A percentile compares a stretch with the other conserved stretches of the same genome.
Evolutionary conservation across 2,113 vertebrate species (phyloP).

Genomic region (Sinocyclocheilus grahami): DNA sequence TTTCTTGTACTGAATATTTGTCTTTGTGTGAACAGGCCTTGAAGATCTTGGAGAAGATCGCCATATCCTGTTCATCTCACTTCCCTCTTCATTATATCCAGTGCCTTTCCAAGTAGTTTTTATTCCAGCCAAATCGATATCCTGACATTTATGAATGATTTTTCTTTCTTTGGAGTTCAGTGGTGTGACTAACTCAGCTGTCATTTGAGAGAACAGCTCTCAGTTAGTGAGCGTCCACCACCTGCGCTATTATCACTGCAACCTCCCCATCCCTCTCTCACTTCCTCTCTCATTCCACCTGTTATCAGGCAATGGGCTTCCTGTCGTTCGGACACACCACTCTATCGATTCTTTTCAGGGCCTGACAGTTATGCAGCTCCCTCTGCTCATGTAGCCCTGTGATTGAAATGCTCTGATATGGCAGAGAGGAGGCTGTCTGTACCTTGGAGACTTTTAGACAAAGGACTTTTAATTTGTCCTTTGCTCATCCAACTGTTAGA

Average conservation of each 20-base stretch:
- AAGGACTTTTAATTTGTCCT: slow-evolving; percentile 14
- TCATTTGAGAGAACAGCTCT: slow-evolving; percentile 51
- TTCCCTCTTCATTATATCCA: slow-evolving; percentile 43
- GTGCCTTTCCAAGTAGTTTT: slow-evolving; percentile 50
- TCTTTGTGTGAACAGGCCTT: background rate
- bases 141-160: slow-evolving; percentile 49
- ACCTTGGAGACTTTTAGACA: slow-evolving; percentile 4
- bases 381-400: slow-evolving; percentile 32
- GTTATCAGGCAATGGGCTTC: slow-evolving; percentile 48
- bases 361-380: slow-evolving; percentile 31
- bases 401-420: slow-evolving; percentile 51
- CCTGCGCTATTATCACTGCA: slow-evolving; percentile 17
- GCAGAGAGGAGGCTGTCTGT: background rate
- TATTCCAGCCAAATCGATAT: slow-evolving; percentile 56
- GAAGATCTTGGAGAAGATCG: background rate
- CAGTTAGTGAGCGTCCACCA: slow-evolving; percentile 41
- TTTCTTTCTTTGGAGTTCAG: slow-evolving; percentile 45
- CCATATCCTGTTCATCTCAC: slow-evolving; percentile 23
- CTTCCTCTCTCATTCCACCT: slow-evolving; percentile 13
- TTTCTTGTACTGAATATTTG: background rate
- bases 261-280: slow-evolving; percentile 42
- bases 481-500: background rate
- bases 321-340: slow-evolving; percentile 55
- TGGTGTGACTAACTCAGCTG: slow-evolving; percentile 57
- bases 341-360: slow-evolving; percentile 43